Evolutionary conservation across 2,888 invertebrate species (phyloP), one percentile per base, ranked within the genome.

Genomic region (Tenthredo distinguenda): DNA sequence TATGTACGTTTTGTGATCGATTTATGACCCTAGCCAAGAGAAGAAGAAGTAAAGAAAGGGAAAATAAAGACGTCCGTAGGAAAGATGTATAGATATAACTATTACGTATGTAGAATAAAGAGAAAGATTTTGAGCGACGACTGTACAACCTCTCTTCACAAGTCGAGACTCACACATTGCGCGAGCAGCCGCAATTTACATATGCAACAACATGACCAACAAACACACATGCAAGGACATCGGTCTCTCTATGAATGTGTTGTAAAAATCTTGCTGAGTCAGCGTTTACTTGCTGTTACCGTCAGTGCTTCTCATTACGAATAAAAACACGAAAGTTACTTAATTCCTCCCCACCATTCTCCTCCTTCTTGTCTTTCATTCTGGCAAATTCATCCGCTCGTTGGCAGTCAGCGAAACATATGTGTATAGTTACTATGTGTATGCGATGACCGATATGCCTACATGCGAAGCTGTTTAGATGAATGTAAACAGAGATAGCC

Each of bases 221-320:
- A 76, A 55, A 84, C 72, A 85, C 84, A 85, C 43, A 74, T 47
- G 84, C 84, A 85, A 85, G 84, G 84, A 85, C 84, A 84, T 58
- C 43, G 72, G 50, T 55, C 40, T 31, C 15, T 40, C 26, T 84
- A 84, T 58, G 85, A 50, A 68, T n/a, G 62, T 40, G 12, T 47
- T 47, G 58, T 76, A 85, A 84, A 47, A 84, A 55, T 72, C 10
- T 71, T 72, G 62, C 58, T 85, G 85, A 85, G 72, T 85, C 85
- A 85, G 85, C 84, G 47, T 74, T 84, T 55, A 65, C 84, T 58
- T 81, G 26, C 50, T 62, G 81, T 81, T 62, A 21, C 81, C 81
- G 81, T 58, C 81, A 83, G 47, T 83, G 72, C 58, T 74, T 82
- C 72, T 84, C 83, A 84, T 72, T 68, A 84, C 10, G n/a, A 12